These are phyloP conservation scores for Peucedramus taeniatus DNA, from an alignment of 2,113 vertebrate species.

Conservation along the genomic window DNA sequence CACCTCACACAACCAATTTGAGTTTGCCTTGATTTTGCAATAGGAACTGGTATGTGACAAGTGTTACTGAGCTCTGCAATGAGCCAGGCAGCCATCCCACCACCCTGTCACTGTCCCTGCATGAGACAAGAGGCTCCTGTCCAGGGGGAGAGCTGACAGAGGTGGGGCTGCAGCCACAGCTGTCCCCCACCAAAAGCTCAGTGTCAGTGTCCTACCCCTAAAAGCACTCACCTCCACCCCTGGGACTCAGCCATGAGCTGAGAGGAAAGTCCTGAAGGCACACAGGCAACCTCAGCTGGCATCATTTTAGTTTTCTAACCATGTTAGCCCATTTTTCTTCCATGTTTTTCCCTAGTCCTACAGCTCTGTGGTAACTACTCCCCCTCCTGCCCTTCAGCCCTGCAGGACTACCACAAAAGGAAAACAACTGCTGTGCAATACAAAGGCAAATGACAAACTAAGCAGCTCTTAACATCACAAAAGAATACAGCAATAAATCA, in stretches of 20 bases:
- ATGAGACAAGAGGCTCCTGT: background rate
- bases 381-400: background rate
- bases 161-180: background rate
- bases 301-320: background rate
- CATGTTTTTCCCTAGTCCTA: background rate
- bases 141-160: background rate
- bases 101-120: background rate
- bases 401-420: background rate
- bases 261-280: background rate
- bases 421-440: background rate
- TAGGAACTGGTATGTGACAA: rapidly evolving
- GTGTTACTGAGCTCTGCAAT: background rate
- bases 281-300: background rate
- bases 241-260: background rate
- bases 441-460: background rate
- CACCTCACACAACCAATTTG: background rate
- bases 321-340: background rate
- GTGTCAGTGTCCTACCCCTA: background rate
- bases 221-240: rapidly evolving
- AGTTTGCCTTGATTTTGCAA: background rate
- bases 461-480: background rate
- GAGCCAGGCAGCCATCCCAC: background rate
- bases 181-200: background rate
- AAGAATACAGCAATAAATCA: background rate
- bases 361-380: background rate